phyloP scores from a whole-genome alignment of 1,140 invertebrate species.

The Macrosteles quadrilineatus region DNA sequence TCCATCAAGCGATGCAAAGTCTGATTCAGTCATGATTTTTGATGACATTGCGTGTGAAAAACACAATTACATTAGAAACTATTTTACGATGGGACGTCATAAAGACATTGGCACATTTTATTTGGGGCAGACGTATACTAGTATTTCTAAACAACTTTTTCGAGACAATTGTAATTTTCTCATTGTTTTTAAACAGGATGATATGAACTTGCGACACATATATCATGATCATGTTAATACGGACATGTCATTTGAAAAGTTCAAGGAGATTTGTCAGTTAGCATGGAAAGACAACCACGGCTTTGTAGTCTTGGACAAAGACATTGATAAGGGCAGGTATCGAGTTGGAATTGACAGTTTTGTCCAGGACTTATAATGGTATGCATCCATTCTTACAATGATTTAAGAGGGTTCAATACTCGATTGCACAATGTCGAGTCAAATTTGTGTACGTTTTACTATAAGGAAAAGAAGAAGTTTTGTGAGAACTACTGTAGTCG shows the following conservation, averaged over 20 bases:
- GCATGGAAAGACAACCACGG: slow-evolving; percentile 42
- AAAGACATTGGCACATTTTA: slow-evolving; percentile 48
- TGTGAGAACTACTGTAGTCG: slow-evolving; percentile 17
- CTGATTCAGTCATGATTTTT: slow-evolving; percentile 48
- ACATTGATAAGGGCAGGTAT: slow-evolving; percentile 37
- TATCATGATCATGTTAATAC: slow-evolving; percentile 50
- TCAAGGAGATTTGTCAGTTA: slow-evolving; percentile 36
- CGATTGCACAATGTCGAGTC: neutral
- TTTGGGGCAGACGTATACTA: slow-evolving; percentile 47
- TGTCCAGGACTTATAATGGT: slow-evolving; percentile 32
- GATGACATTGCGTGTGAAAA: slow-evolving; percentile 49
- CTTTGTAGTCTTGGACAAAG: slow-evolving; percentile 46
- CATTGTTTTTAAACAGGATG: slow-evolving; percentile 49
- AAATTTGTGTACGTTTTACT: neutral
- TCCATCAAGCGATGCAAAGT: slow-evolving; percentile 34
- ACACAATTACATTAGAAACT: slow-evolving; percentile 47
- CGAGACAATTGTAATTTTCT: slow-evolving; percentile 50
- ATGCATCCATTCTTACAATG: neutral
- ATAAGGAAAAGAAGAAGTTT: neutral
- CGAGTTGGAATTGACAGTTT: slow-evolving; percentile 34
- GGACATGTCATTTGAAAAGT: slow-evolving; percentile 44
- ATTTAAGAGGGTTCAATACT: neutral
- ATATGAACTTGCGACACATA: slow-evolving; percentile 48
- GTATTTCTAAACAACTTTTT: slow-evolving; percentile 49
- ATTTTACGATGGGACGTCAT: slow-evolving; percentile 50